These are phyloP conservation scores for Nematopogon swammerdamellus DNA, from an alignment of 2,888 invertebrate species.

Conservation along the genomic window DNA sequence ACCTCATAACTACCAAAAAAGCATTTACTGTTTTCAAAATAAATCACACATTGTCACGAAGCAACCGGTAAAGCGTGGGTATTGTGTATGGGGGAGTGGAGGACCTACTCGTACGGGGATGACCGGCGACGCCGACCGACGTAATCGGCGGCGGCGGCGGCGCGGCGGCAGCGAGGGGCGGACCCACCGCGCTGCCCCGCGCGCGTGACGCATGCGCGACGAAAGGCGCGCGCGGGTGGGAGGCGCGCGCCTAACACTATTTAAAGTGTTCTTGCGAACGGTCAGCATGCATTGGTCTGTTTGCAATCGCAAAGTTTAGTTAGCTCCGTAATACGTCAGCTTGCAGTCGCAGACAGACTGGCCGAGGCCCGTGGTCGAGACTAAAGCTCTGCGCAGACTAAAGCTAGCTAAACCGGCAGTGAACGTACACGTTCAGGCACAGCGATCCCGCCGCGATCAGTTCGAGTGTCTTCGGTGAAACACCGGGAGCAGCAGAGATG, in stretches of 20 bases:
- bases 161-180: conserved; percentile 12
- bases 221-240: conserved; percentile 54
- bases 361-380: conserved; percentile 61
- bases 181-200: conserved; percentile 18
- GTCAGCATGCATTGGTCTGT: conserved; percentile 67
- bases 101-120: too few relatives aligned
- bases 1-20: too few relatives aligned
- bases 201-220: conserved; percentile 59
- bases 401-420: conserved; percentile 54
- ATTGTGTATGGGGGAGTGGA: too few relatives aligned
- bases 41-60: too few relatives aligned
- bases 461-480: conserved; percentile 34
- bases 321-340: conserved; percentile 56
- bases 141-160: conserved; percentile 8
- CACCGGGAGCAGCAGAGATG: conserved; percentile 52
- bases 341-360: conserved; percentile 55
- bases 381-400: conserved; percentile 50
- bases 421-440: conserved; percentile 48
- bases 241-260: conserved; percentile 57
- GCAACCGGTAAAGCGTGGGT: too few relatives aligned
- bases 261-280: conserved; percentile 63
- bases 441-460: conserved; percentile 25
- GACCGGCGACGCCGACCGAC: not conserved
- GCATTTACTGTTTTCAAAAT: too few relatives aligned
- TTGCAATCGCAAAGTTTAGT: conserved; percentile 64